Base-by-base conservation (phyloP, 2,888 invertebrate genomes). In the Rotaria magnacalcarata region DNA sequence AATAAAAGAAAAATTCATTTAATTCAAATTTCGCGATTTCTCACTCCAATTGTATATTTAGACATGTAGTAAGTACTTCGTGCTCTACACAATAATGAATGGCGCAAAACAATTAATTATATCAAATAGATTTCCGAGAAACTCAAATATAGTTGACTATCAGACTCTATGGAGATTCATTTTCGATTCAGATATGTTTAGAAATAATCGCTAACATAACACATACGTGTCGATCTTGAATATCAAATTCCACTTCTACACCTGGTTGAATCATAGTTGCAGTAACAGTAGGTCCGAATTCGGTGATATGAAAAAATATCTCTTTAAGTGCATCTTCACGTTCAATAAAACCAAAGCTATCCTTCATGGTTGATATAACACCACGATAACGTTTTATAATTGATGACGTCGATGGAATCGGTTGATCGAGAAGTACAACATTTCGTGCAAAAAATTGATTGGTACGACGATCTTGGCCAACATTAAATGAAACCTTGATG, bases 271-370 rank as follows among this genome's bases (percentile, higher is more conserved):
- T 92, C 89, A 96, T 95, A 87, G 89, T 89, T 21, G 47, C 80
- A 60, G 84, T 41, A 56, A 90, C 89, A 88, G 90, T 89, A 21
- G 89, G 90, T 92, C 96, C 95, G 87, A 95, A 95, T 92, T 97
- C 97, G 87, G 96, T 96, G 92, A 96, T 96, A 92, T 97, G 97
- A 92, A 97, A 98, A 93, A 96, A 97, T 89, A 97, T 97, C 92
- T 97, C 97, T 91, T 96, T 96, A 67, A 97, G 97, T 87, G 96
- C 95, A 92, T 98, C 97, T 50, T 96, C 96, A 87, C 97, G 93
- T 91, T 97, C 97, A 89, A 98, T 97, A 90, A 97, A 97, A 86
- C 97, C 97, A 92, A 96, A 97, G 89, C 95, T 95, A 90, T 97
- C 97, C 91, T 97, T 97, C 94, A 97, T 95, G 58, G 97, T 96